Conservation (phyloP, 2,888 invertebrate genomes). For the Neoitamus cyanurus region DNA sequence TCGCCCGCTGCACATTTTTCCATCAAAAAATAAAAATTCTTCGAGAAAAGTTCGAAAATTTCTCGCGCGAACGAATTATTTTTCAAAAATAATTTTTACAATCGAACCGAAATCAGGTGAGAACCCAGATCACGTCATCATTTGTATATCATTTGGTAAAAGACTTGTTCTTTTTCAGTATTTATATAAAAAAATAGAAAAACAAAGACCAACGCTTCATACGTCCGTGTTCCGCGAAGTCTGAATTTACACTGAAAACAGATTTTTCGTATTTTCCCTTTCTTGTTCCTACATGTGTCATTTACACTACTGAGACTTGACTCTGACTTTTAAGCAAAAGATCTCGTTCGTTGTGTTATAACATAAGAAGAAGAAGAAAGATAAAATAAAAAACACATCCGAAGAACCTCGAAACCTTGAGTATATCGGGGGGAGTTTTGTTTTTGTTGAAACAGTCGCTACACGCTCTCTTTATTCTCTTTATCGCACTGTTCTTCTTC, state of each 20-base stretch:
- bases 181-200: background rate
- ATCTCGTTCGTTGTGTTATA: background rate
- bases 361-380: background rate
- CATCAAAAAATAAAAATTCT: background rate
- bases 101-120: background rate
- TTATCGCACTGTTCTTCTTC: background rate
- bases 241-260: conserved; percentile 66
- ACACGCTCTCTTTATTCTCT: background rate
- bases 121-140: conserved; percentile 35
- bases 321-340: conserved; percentile 26
- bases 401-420: background rate
- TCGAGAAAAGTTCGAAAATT: background rate
- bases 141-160: background rate
- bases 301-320: conserved; percentile 30
- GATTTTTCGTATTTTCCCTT: conserved; percentile 46
- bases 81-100: background rate
- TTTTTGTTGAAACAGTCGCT: background rate
- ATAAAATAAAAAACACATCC: background rate
- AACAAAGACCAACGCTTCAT: conserved; percentile 51
- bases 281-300: conserved; percentile 45
- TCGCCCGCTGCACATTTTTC: background rate
- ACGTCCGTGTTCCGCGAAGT: conserved; percentile 65
- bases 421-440: conserved; percentile 2
- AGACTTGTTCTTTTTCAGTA: background rate
- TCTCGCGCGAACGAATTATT: background rate